These are phyloP conservation scores for Taeniopygia guttata DNA, from an alignment of 2,797 vertebrate species.

Conservation along the genomic window DNA sequence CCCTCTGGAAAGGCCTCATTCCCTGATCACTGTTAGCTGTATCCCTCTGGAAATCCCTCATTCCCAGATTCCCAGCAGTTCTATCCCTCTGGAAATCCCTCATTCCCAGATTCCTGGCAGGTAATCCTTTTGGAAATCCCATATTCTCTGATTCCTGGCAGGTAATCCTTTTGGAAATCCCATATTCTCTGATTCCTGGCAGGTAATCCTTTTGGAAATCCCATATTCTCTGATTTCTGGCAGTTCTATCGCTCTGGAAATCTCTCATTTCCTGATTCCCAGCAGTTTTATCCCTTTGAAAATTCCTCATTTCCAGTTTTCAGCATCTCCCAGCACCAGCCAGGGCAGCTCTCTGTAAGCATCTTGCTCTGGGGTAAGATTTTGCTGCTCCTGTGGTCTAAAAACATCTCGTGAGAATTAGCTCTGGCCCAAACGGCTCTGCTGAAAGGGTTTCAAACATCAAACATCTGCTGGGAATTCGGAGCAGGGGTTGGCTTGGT, in stretches of 20 bases:
- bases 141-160: neutral
- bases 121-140: neutral
- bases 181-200: neutral
- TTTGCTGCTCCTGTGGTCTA: neutral
- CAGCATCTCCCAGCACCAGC: neutral
- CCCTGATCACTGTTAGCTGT: neutral
- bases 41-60: neutral
- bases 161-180: neutral
- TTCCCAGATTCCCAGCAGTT: neutral
- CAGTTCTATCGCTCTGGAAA: fast-evolving
- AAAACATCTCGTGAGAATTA: conserved; percentile 37
- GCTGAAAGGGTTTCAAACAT: conserved; percentile 21
- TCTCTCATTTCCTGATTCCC: neutral
- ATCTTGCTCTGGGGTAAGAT: conserved; percentile 35
- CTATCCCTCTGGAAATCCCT: fast-evolving
- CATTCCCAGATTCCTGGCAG: neutral
- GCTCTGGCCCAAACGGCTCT: neutral
- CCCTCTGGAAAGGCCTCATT: neutral
- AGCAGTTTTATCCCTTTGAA: fast-evolving
- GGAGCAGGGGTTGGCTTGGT: neutral
- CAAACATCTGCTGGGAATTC: neutral
- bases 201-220: neutral
- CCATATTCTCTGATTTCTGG: neutral
- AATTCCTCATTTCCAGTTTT: neutral
- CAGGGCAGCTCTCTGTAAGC: conserved; percentile 34